A percentile compares a stretch with the other conserved stretches of the same genome.
phyloP scores from a whole-genome alignment of 64 coral and sea anemone species.

The Exaiptasia diaphana region DNA sequence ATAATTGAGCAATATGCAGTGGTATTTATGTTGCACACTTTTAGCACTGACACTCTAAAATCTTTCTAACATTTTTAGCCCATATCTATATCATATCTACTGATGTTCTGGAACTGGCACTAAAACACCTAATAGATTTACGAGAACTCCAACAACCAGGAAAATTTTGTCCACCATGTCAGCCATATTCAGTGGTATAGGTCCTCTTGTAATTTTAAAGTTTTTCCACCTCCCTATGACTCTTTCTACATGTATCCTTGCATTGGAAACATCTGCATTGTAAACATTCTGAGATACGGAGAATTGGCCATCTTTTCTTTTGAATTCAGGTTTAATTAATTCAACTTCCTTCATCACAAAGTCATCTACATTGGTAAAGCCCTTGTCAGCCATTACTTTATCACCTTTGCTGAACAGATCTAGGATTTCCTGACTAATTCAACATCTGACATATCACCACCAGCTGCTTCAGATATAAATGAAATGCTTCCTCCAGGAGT shows the following conservation, averaged over 20 bases:
- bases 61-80: too few species aligned
- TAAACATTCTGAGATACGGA: neutral
- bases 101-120: neutral
- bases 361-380: conserved; percentile 30
- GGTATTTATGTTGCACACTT: too few species aligned
- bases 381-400: conserved; percentile 46
- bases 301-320: neutral
- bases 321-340: conserved; percentile 15
- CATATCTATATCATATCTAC: too few species aligned
- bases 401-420: conserved; percentile 14
- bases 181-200: neutral
- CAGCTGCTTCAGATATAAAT: conserved; percentile 24
- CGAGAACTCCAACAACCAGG: neutral
- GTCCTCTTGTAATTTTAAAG: conserved; percentile 5
- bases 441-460: conserved; percentile 43
- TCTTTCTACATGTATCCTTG: conserved; percentile 19
- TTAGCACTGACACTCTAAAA: too few species aligned
- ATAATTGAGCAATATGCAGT: too few species aligned
- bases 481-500: conserved; percentile 17
- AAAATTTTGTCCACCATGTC: conserved; percentile 6
- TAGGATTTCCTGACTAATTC: conserved; percentile 16
- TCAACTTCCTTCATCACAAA: conserved; percentile 32
- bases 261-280: conserved; percentile 8
- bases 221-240: conserved; percentile 8
- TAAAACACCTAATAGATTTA: neutral